These are phyloP conservation scores for Azorinus chamasolen DNA, from an alignment of 2,888 invertebrate species.

Conservation along the genomic window DNA sequence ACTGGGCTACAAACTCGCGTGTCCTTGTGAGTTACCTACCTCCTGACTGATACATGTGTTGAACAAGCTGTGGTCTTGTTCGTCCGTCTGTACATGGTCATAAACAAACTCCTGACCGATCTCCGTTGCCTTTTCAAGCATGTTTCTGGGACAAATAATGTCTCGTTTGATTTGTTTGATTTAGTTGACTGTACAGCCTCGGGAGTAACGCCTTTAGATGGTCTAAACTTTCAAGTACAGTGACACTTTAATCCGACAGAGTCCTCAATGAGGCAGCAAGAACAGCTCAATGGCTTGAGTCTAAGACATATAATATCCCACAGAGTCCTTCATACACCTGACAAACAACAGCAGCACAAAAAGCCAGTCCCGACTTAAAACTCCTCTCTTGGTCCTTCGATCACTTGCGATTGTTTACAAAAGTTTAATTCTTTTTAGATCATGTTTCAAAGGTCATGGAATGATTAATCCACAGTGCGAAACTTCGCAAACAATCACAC, in stretches of 20 bases:
- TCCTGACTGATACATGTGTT: conserved; percentile 10
- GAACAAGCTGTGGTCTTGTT: not conserved
- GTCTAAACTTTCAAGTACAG: too few species aligned
- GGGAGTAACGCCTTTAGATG: too few species aligned
- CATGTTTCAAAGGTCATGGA: conserved; percentile 31
- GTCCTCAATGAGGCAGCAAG: too few species aligned
- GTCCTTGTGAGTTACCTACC: too few species aligned
- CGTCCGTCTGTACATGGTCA: not conserved
- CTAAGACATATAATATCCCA: not conserved
- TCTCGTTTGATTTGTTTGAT: too few species aligned
- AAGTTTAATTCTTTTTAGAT: conserved; percentile 30
- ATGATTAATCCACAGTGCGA: conserved; percentile 23
- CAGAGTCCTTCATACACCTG: conserved; percentile 1
- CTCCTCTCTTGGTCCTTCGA: conserved; percentile 2
- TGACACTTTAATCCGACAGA: too few species aligned
- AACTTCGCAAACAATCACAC: not conserved
- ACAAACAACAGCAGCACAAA: not conserved
- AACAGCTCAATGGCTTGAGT: too few species aligned
- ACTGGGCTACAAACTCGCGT: too few species aligned
- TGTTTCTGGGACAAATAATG: too few species aligned
- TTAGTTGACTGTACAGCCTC: too few species aligned
- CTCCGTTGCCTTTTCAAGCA: not conserved
- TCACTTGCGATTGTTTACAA: conserved; percentile 39
- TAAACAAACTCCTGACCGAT: not conserved
- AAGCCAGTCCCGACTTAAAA: not conserved